Evolutionary conservation across 2,113 vertebrate species (phyloP).

Genomic region (Oncorhynchus keta): DNA sequence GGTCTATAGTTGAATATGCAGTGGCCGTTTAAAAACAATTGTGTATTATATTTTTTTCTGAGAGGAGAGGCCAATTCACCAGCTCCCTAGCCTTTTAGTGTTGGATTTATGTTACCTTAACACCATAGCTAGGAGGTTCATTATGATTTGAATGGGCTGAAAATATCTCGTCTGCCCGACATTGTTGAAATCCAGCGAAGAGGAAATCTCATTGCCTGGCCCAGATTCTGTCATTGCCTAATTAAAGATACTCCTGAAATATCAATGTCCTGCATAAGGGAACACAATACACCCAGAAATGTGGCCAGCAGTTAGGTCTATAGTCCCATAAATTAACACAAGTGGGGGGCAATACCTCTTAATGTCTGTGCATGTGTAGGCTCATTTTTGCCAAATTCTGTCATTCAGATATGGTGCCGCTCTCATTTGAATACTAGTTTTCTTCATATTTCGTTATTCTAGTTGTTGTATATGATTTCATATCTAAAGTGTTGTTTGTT

Average conservation of each 20-base stretch:
- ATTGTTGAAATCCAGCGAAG: slow-evolving; percentile 72
- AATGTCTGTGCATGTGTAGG: background rate
- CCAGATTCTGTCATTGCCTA: slow-evolving; percentile 50
- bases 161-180: slow-evolving; percentile 67
- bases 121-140: slow-evolving; percentile 66
- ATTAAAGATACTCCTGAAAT: slow-evolving; percentile 73
- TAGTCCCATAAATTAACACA: slow-evolving; percentile 2
- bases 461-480: background rate
- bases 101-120: slow-evolving; percentile 66
- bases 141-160: slow-evolving; percentile 65
- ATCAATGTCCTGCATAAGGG: slow-evolving; percentile 68
- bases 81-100: slow-evolving; percentile 33
- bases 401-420: background rate
- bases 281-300: slow-evolving; percentile 43
- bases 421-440: background rate
- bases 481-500: slow-evolving; percentile 42
- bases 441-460: background rate
- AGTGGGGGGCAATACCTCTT: background rate
- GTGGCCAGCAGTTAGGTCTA: slow-evolving; percentile 13
- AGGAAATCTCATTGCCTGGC: slow-evolving; percentile 61
- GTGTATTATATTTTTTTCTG: slow-evolving; percentile 42
- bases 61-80: slow-evolving; percentile 64
- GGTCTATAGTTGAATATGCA: slow-evolving; percentile 60
- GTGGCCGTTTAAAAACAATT: slow-evolving; percentile 49
- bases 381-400: background rate